phyloP scores from a whole-genome alignment of 2,113 vertebrate species.

The Isurus oxyrinchus region DNA sequence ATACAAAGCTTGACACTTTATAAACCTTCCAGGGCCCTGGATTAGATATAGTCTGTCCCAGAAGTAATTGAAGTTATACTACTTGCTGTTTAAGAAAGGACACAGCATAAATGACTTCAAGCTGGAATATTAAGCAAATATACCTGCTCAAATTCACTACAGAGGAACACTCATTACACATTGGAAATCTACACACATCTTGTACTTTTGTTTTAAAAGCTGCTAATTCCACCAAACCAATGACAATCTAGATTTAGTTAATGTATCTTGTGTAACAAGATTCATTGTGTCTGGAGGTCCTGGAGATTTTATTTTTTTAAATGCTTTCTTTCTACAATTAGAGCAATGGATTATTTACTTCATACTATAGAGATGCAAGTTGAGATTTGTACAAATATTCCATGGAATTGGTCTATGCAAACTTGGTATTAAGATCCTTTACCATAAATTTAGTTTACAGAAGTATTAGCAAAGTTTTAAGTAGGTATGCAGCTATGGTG shows the following conservation, averaged over 20 bases:
- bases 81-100: background rate
- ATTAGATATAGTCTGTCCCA: background rate
- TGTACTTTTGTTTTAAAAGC: background rate
- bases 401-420: background rate
- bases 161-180: background rate
- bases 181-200: background rate
- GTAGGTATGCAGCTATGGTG: background rate
- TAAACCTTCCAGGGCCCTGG: background rate
- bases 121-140: background rate
- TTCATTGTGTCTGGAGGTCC: background rate
- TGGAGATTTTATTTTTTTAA: background rate
- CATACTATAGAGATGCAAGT: background rate
- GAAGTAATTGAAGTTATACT: background rate
- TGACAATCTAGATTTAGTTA: background rate
- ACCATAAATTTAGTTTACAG: background rate
- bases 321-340: background rate
- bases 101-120: background rate
- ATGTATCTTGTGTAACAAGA: too few relatives aligned
- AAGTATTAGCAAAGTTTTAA: background rate
- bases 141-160: background rate
- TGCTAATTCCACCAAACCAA: background rate
- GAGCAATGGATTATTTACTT: background rate
- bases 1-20: constrained; percentile 12
- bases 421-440: background rate
- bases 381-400: background rate